Evolutionary conservation across 1,140 invertebrate species (phyloP).

Genomic region (Nebria ingens): DNA sequence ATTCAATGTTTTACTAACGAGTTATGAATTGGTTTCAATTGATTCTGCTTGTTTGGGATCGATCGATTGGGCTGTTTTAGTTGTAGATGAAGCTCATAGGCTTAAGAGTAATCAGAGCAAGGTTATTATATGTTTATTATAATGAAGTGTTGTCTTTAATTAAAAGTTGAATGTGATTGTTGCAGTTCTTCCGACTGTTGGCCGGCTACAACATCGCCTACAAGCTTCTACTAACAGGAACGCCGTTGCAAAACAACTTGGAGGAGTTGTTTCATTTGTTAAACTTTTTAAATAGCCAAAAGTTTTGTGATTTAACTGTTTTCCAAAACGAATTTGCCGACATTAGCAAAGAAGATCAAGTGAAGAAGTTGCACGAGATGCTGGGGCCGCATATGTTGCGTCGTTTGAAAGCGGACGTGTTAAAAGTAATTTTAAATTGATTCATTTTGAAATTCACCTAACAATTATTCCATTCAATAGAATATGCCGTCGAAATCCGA

Average conservation of each 20-base stretch:
- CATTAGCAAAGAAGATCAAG: slow-evolving; percentile 98
- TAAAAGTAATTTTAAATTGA: too few species aligned
- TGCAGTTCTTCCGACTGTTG: slow-evolving; percentile 86
- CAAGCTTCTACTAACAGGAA: slow-evolving; percentile 94
- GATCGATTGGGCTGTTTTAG: slow-evolving; percentile 96
- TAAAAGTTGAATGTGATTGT: slow-evolving; percentile 16
- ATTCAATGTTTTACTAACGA: slow-evolving; percentile 97
- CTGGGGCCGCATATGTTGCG: slow-evolving; percentile 97
- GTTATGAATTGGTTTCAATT: slow-evolving; percentile 96
- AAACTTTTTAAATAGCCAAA: slow-evolving; percentile 94
- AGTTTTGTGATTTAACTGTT: slow-evolving; percentile 83
- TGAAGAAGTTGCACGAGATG: slow-evolving; percentile 96
- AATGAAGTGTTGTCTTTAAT: too few species aligned
- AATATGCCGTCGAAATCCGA: slow-evolving; percentile 99
- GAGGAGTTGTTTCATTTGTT: slow-evolving; percentile 98
- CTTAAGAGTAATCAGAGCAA: slow-evolving; percentile 99
- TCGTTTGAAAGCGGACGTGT: slow-evolving; percentile 94
- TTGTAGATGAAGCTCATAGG: slow-evolving; percentile 98
- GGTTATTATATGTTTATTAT: slow-evolving; percentile 33
- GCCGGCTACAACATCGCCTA: slow-evolving; percentile 92
- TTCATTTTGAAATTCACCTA: too few species aligned
- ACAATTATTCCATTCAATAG: slow-evolving; percentile 36
- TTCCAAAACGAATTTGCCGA: slow-evolving; percentile 99
- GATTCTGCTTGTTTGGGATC: slow-evolving; percentile 93
- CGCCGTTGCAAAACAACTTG: slow-evolving; percentile 97